phyloP scores from a whole-genome alignment of 2,888 invertebrate species.

The Xestia xanthographa region DNA sequence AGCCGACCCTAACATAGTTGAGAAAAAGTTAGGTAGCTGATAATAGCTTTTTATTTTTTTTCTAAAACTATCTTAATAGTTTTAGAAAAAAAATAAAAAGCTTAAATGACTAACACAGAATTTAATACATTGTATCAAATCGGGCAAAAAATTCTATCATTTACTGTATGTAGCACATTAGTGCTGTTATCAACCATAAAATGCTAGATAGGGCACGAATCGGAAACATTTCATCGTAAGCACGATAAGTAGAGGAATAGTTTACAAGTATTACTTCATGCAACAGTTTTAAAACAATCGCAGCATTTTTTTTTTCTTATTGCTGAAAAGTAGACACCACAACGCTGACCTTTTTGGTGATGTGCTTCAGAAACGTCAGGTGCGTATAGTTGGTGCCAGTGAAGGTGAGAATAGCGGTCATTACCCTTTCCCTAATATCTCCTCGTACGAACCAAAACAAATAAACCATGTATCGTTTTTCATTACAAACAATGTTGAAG shows the following conservation, averaged over 20 bases:
- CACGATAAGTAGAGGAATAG: constrained; percentile 40
- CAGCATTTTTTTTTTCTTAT: neutral
- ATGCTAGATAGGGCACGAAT: constrained; percentile 50
- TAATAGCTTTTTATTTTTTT: too few species aligned
- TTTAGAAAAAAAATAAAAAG: too few species aligned
- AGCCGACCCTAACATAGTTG: too few species aligned
- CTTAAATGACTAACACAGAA: neutral
- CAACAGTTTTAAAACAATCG: constrained; percentile 11
- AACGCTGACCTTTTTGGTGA: neutral
- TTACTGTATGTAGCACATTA: constrained; percentile 12
- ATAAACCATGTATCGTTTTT: too few species aligned
- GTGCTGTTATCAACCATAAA: constrained; percentile 48
- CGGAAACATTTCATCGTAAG: constrained; percentile 51
- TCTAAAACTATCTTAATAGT: too few species aligned
- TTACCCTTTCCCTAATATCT: too few species aligned
- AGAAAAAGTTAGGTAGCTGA: too few species aligned
- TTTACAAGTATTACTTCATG: constrained; percentile 28
- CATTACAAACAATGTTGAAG: too few species aligned
- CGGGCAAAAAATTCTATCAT: neutral
- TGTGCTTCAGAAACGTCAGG: neutral
- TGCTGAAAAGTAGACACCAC: too few species aligned
- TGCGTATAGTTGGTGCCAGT: too few species aligned
- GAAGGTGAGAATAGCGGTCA: too few species aligned
- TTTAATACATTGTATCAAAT: constrained; percentile 3
- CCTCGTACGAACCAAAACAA: too few species aligned